These are phyloP conservation scores for Sebastes oblongus DNA, from an alignment of 2,797 vertebrate species.

Conservation along the genomic window DNA sequence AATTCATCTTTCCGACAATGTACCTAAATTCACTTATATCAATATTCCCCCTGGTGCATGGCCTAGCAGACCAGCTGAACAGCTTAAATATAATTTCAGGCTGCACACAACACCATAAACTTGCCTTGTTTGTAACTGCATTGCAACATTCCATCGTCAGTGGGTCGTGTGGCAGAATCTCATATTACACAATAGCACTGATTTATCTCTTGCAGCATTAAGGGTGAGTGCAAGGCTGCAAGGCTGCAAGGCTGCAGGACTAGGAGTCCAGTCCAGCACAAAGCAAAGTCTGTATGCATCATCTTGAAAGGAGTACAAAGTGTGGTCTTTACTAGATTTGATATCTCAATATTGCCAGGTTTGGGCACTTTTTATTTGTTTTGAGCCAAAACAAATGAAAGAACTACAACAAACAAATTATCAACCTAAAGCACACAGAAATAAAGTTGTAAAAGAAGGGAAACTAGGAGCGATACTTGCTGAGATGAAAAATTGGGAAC, in stretches of 20 bases:
- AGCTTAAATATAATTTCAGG: slow-evolving; percentile 23
- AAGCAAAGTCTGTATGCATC: not conserved
- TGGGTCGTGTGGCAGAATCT: slow-evolving; percentile 19
- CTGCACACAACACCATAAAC: not conserved
- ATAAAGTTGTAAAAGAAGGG: not conserved
- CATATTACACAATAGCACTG: slow-evolving; percentile 27
- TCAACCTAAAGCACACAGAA: not conserved
- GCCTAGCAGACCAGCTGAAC: slow-evolving; percentile 16
- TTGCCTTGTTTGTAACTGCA: slow-evolving; percentile 18
- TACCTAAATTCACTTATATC: slow-evolving; percentile 33
- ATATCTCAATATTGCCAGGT: slow-evolving; percentile 2
- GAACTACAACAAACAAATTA: not conserved
- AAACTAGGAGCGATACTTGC: not conserved
- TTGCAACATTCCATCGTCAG: slow-evolving; percentile 14
- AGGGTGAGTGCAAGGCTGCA: not conserved
- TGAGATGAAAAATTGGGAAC: not conserved
- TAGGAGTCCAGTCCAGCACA: not conserved
- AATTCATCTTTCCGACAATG: slow-evolving; percentile 25
- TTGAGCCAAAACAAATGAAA: not conserved
- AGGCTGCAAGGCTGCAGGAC: not conserved
- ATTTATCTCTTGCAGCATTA: slow-evolving; percentile 16
- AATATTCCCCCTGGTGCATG: slow-evolving; percentile 3
- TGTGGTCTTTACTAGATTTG: not conserved
- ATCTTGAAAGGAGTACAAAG: not conserved
- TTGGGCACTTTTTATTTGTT: not conserved